Base-by-base conservation (phyloP, 2,888 invertebrate species). In the Pemphredon lugubris region DNA sequence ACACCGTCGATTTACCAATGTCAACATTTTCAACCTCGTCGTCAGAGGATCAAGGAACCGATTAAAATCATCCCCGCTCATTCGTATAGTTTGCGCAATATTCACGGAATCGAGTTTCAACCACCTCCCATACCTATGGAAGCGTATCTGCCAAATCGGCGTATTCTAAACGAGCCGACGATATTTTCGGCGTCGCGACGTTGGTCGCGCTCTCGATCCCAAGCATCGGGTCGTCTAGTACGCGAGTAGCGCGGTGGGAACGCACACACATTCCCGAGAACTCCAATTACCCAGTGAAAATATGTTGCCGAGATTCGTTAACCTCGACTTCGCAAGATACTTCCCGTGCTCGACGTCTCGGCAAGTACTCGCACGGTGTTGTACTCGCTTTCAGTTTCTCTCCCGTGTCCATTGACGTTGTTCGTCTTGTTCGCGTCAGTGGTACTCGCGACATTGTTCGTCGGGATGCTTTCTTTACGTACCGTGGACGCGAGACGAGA, bases 261-360 rank as follows among this genome's bases (percentile, higher is more conserved):
- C n/a, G n/a, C n/a, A n/a, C n/a, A n/a, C n/a, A n/a, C n/a, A n/a
- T 26, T 54, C 26, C 48, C 42, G 20, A 39, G 21, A 42, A 26
- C 34, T 42, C 61, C 61, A 61, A 61, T 61, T 61, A 61, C 44
- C n/a, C n/a, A n/a, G 48, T 32, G 44, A 13, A 45, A 37, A 53
- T 53, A 61, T 44, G 45, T 48, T 53, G 16, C 39, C 21, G 53
- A 45, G 61, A 61, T 61, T 45, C 61, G 61, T 61, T 61, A 51
- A 44, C 34, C 37, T 14, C 61, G 44, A 48, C 50, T 48, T 59
- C 54, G 45, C 20, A 14, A 44, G 57, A 39, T 54, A 42, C 42
- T 42, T 18, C n/a, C 53, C 13, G 30, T 16, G 30, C 18, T 26
- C 23, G 26, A 14, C 47, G 47, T 30, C 47, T 47, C 30, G 30